Evolutionary conservation across 2,113 vertebrate genomes (phyloP), one percentile per base, ranked within the genome.

Genomic region (Gorsachius goisagi): DNA sequence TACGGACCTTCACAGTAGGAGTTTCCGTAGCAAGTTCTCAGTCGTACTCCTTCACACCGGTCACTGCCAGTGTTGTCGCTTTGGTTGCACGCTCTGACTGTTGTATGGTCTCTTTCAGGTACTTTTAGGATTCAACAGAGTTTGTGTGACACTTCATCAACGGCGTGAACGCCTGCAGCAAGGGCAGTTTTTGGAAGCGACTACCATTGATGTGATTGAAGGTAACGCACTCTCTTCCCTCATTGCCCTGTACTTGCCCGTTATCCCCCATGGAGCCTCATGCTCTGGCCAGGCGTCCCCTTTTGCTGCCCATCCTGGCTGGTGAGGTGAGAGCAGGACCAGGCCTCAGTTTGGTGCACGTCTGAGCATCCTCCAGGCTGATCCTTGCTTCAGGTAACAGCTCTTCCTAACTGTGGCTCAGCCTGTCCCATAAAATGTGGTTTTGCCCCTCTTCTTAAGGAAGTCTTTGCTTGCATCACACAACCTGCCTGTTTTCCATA

Each of bases 191-290:
- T 68, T 3, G 62, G 85, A 86, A 88, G 72, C 2, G 4, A 26
- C 77, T 63, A 27, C 64, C 8, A 1, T 95, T 92, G 89, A 97
- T 81, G 97, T 96, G 93, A 97, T 95, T 97, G 94, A 97, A 97
- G 97, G 97, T 97, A 97, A 85, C 0, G 1, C 9, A 8, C 33
- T 89, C 28, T 56, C 66, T 84, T 41, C 71, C 85, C 39, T 39
- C 66, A 20, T 3, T 73, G 47, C 62, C 52, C 35, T 64, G 28
- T 13, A 4, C 26, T 84, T 60, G 41, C 41, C 18, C 3, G 67
- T 77, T 64, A 2, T 53, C 26, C n/a, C 41, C 21, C 21, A 9
- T 2, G 3, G 63, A 93, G 45, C 56, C 53, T 68, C n/a, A 0
- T 37, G 24, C 63, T 81, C 37, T 39, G 32, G 21, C 30, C 0